phyloP scores from a whole-genome alignment of 2,888 invertebrate genomes.

The Orchesellides sinensis region DNA sequence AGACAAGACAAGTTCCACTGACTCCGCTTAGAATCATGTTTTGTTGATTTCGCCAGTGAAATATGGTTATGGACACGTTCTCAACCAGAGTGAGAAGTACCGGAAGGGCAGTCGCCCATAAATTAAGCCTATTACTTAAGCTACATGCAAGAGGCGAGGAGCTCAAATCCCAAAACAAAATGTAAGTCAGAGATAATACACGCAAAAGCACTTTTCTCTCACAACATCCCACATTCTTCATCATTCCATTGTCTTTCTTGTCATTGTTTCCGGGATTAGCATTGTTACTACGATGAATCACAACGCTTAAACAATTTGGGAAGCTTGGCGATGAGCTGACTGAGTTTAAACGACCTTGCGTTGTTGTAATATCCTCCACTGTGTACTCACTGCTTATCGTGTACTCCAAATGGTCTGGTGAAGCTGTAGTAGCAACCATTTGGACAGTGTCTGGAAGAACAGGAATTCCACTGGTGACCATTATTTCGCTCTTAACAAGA shows the following conservation, averaged over 20 bases:
- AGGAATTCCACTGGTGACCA: constrained; percentile 23
- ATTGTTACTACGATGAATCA: constrained; percentile 20
- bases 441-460: neutral
- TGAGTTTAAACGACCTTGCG: no score
- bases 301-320: constrained; percentile 37
- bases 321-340: neutral
- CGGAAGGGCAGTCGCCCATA: constrained; percentile 69
- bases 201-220: constrained; percentile 22
- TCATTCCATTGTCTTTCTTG: neutral
- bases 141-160: neutral
- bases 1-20: constrained; percentile 67
- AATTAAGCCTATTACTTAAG: constrained; percentile 35
- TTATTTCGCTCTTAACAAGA: constrained; percentile 35
- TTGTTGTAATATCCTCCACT: no score
- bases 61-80: constrained; percentile 68
- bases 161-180: constrained; percentile 73
- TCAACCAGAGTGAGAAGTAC: constrained; percentile 67
- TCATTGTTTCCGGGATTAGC: neutral
- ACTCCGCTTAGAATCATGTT: constrained; percentile 58
- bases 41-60: constrained; percentile 46
- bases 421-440: no score
- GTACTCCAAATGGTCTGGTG: no score
- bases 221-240: neutral
- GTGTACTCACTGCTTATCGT: no score
- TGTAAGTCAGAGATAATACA: constrained; percentile 65